These are phyloP conservation scores for Nothoprocta pentlandii DNA, from an alignment of 2,113 vertebrate genomes.

Conservation along the genomic window DNA sequence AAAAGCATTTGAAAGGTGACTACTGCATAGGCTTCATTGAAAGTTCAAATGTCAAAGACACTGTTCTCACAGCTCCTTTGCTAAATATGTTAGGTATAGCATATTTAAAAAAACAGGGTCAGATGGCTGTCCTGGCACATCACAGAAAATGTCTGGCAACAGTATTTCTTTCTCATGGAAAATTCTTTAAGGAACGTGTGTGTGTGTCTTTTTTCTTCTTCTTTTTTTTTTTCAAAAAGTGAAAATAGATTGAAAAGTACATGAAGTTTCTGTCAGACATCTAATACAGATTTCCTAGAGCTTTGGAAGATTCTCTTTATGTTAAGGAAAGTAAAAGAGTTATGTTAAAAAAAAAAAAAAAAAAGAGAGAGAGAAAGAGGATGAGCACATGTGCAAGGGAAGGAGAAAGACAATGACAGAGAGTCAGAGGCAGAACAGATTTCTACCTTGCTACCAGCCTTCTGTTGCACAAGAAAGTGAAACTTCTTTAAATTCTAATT, in stretches of 20 bases:
- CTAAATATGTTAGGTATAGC: background rate
- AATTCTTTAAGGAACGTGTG: background rate
- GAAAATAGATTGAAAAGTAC: background rate
- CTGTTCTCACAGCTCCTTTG: background rate
- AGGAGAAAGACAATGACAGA: background rate
- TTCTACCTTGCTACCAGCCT: background rate
- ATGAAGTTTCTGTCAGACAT: background rate
- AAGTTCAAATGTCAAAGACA: background rate
- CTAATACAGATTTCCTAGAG: background rate
- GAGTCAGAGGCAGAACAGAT: background rate
- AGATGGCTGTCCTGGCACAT: background rate
- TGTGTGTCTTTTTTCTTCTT: background rate
- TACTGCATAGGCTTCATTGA: background rate
- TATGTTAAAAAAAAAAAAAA: background rate
- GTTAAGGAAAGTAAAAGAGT: background rate
- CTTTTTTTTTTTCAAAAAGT: background rate
- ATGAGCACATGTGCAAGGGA: too few species aligned
- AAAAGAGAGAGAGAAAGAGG: accelerated
- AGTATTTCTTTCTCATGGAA: background rate
- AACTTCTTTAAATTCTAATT: background rate
- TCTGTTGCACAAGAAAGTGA: background rate
- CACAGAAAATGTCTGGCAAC: background rate
- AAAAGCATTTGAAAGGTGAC: background rate
- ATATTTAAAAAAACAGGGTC: background rate
- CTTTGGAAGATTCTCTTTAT: background rate